Evolutionary conservation across 2,113 vertebrate species (phyloP), one percentile per base, ranked within the genome.

Genomic region (Xiphophorus couchianus): DNA sequence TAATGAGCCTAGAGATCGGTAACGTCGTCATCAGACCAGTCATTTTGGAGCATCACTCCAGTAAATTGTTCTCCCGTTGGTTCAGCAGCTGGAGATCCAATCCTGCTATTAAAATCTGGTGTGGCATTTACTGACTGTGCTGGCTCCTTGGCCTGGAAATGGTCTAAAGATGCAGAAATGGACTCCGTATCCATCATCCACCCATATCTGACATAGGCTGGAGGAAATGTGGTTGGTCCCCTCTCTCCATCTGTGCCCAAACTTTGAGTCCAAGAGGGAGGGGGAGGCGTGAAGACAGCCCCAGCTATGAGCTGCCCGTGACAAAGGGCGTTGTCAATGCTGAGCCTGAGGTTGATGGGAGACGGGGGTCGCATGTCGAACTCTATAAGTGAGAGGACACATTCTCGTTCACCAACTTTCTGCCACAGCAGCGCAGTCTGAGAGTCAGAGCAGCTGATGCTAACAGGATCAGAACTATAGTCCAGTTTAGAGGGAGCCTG

Each of bases 301-400:
- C 95, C 95, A 51, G 85, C 58, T 4, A 80, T 86, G n/a, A 96
- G 79, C 76, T 96, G 95, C 51, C 94, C 93, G 0, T 95, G 91
- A 88, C 95, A 94, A 62, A 97, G 94, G 0, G 96, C 95, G 0
- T 94, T 93, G 48, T 97, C 96, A 42, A 96, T 96, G 92, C 96
- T 96, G 66, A 92, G 94, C 67, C 96, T 95, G 70, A 97, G 92
- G 90, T 96, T 95, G 62, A 97, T 95, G 69, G 97, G 96, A 25
- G 96, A 97, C 0, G 93, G 96, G 0, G 96, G 96, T 13, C 89
- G 83, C 88, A 96, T 94, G 80, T 94, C 94, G 69, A 97, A 92
- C 73, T 97, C 96, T 4, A 96, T 93, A 54, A 96, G 83, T 0
- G 96, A 96, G 0, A 96, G 93, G 27, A 95, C 84, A 0, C 94